phyloP scores from a whole-genome alignment of 2,113 vertebrate genomes.

The Ginglymostoma cirratum region DNA sequence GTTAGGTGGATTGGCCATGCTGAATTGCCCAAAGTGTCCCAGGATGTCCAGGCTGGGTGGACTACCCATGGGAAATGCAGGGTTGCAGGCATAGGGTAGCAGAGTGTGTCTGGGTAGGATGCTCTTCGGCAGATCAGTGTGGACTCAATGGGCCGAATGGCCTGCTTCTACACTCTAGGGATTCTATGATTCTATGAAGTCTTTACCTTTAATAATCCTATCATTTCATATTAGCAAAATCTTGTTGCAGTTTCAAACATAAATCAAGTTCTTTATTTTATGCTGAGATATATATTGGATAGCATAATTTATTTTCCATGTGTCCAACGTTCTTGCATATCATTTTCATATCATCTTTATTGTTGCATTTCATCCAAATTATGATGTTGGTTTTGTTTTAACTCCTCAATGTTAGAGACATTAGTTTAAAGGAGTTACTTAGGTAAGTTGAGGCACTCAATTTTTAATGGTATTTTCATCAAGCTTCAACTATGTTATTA shows the following conservation, averaged over 20 bases:
- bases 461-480: neutral
- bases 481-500: neutral
- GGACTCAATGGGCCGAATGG: too few relatives aligned
- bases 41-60: too few relatives aligned
- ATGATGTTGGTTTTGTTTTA: neutral
- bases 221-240: neutral
- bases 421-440: neutral
- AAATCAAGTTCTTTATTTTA: neutral
- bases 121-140: too few relatives aligned
- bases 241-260: constrained; percentile 1
- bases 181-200: too few relatives aligned
- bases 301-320: neutral
- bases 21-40: too few relatives aligned
- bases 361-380: neutral
- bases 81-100: too few relatives aligned
- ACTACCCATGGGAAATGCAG: too few relatives aligned
- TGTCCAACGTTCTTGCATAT: neutral
- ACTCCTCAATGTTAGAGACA: neutral
- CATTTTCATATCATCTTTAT: neutral
- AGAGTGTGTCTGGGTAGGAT: too few relatives aligned
- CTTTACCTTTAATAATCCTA: neutral
- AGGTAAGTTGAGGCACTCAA: neutral
- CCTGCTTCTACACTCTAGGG: too few relatives aligned
- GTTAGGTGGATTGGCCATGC: too few relatives aligned
- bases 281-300: neutral